These are phyloP conservation scores for Myotis planiceps DNA, from an alignment of 2,797 vertebrate species.

Conservation along the genomic window DNA sequence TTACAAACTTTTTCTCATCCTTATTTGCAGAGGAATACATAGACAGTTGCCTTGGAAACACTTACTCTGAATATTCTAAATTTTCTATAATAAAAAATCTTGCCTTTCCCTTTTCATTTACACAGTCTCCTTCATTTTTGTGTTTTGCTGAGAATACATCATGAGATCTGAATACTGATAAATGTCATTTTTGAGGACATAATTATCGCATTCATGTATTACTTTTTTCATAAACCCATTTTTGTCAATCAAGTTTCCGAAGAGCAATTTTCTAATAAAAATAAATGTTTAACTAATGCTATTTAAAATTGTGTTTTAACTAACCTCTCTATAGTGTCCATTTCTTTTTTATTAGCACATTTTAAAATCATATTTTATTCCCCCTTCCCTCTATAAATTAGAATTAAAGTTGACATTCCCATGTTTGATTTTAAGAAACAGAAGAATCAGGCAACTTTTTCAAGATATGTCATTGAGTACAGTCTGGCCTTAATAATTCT, in stretches of 20 bases:
- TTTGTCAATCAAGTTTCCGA: conserved; percentile 65
- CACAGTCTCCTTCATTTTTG: conserved; percentile 42
- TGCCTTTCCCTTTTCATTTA: conserved; percentile 74
- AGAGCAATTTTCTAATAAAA: conserved; percentile 78
- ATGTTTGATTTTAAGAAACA: conserved; percentile 23
- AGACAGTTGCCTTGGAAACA: conserved; percentile 61
- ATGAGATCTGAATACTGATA: conserved; percentile 74
- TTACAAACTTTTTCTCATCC: conserved; percentile 45
- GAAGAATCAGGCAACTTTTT: background rate
- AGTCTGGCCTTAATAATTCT: background rate
- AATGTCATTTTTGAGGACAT: conserved; percentile 74
- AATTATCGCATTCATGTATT: conserved; percentile 74
- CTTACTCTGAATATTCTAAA: conserved; percentile 62
- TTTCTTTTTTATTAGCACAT: background rate
- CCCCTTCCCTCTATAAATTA: background rate
- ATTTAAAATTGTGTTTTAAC: conserved; percentile 59
- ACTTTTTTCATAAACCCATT: conserved; percentile 68
- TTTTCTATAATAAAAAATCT: conserved; percentile 72
- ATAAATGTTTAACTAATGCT: conserved; percentile 64
- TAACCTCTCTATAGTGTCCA: background rate
- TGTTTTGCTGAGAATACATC: conserved; percentile 62
- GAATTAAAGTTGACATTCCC: conserved; percentile 19
- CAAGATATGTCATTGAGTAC: background rate
- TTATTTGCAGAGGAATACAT: conserved; percentile 53
- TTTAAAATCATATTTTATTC: conserved; percentile 29